phyloP scores from a whole-genome alignment of 2,797 vertebrate genomes.

The Lates japonicus region DNA sequence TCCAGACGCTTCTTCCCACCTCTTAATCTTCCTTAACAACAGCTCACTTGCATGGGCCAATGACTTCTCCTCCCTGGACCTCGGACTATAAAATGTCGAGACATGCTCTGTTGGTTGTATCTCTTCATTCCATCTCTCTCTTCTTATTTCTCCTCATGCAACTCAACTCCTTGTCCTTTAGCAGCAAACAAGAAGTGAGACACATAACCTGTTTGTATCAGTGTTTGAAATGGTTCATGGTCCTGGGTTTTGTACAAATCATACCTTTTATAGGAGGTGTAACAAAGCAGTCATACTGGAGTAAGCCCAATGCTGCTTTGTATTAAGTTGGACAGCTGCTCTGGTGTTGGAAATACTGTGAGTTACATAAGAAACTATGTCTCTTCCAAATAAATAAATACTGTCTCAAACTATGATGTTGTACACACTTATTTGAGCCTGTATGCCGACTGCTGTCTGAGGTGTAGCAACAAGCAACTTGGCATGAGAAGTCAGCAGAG shows the following conservation, averaged over 20 bases:
- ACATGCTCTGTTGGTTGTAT: background rate
- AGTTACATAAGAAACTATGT: background rate
- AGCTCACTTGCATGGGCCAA: constrained; percentile 3
- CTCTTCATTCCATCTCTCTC: background rate
- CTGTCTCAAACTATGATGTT: background rate
- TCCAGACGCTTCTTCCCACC: background rate
- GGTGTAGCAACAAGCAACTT: background rate
- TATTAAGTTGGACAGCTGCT: constrained; percentile 1
- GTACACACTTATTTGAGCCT: background rate
- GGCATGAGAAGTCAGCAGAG: background rate
- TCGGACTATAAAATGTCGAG: background rate
- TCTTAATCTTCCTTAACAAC: constrained; percentile 4
- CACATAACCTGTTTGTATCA: background rate
- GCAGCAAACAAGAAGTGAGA: background rate
- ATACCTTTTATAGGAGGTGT: background rate
- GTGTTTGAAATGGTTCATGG: background rate
- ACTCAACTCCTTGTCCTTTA: background rate
- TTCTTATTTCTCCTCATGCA: background rate
- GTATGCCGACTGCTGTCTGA: background rate
- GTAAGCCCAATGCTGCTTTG: background rate
- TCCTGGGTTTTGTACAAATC: background rate
- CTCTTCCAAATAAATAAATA: background rate
- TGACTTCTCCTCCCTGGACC: background rate
- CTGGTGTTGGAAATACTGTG: background rate
- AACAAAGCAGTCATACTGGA: background rate